These are phyloP conservation scores for Arctocebus calabarensis DNA, from an alignment of 2,797 vertebrate genomes.

Conservation along the genomic window DNA sequence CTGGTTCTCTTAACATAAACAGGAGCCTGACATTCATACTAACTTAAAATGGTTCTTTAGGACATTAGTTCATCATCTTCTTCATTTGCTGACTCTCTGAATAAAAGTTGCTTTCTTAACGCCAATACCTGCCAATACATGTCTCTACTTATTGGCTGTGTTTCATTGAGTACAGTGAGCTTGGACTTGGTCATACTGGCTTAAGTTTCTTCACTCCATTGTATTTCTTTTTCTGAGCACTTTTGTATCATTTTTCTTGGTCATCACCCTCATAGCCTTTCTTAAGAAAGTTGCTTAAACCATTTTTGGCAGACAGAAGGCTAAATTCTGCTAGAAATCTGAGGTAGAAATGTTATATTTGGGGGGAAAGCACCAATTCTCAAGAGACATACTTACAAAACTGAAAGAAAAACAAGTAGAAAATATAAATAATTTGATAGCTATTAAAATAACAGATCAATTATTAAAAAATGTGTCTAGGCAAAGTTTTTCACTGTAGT, in stretches of 20 bases:
- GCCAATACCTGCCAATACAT: no score
- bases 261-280: not conserved
- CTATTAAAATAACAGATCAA: not conserved
- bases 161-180: no score
- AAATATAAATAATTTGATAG: not conserved
- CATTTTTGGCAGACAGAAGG: not conserved
- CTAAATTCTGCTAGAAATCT: not conserved
- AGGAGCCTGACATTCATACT: no score
- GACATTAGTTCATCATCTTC: no score
- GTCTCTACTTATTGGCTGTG: no score
- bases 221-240: not conserved
- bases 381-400: not conserved
- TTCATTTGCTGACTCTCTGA: no score
- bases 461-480: not conserved
- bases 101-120: no score
- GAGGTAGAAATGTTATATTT: not conserved
- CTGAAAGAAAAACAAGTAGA: not conserved
- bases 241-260: not conserved
- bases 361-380: not conserved
- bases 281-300: not conserved
- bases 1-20: no score
- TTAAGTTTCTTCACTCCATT: not conserved
- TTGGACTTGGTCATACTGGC: no score
- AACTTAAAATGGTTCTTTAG: no score
- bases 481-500: not conserved